Evolutionary conservation across 2,888 invertebrate genomes (phyloP).

Genomic region (Pollenia labialis): DNA sequence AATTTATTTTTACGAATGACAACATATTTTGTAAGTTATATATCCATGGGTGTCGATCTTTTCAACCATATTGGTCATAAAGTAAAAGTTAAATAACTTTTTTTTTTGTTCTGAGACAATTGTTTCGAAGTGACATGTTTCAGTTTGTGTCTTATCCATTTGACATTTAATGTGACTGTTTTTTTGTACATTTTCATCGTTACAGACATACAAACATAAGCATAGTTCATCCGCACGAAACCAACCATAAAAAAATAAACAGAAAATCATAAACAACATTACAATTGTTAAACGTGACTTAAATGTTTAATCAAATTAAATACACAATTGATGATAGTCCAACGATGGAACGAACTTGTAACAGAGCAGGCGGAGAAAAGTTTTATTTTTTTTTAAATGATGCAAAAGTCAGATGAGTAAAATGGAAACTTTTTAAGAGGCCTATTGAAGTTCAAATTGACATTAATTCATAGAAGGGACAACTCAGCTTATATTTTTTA

Average conservation of each 20-base stretch:
- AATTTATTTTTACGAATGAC: slow-evolving; percentile 10
- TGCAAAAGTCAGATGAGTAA: too few relatives aligned
- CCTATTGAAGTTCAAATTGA: too few relatives aligned
- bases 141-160: slow-evolving; percentile 16
- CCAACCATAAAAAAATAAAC: slow-evolving; percentile 16
- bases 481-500: too few relatives aligned
- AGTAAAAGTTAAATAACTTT: slow-evolving; percentile 11
- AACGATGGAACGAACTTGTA: not conserved
- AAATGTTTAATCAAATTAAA: slow-evolving; percentile 58
- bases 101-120: slow-evolving; percentile 23
- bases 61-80: slow-evolving; percentile 34
- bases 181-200: slow-evolving; percentile 12
- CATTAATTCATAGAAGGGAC: too few relatives aligned
- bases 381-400: not conserved
- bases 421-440: too few relatives aligned
- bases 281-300: slow-evolving; percentile 65
- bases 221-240: too few relatives aligned
- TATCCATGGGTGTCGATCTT: slow-evolving; percentile 14
- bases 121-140: slow-evolving; percentile 29
- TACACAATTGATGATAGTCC: slow-evolving; percentile 31
- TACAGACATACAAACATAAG: not conserved
- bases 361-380: not conserved
- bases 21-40: not conserved
- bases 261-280: slow-evolving; percentile 64
- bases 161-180: slow-evolving; percentile 32